Base-by-base conservation (phyloP, 2,797 vertebrate species). In the Euphonia xanthogaster region DNA sequence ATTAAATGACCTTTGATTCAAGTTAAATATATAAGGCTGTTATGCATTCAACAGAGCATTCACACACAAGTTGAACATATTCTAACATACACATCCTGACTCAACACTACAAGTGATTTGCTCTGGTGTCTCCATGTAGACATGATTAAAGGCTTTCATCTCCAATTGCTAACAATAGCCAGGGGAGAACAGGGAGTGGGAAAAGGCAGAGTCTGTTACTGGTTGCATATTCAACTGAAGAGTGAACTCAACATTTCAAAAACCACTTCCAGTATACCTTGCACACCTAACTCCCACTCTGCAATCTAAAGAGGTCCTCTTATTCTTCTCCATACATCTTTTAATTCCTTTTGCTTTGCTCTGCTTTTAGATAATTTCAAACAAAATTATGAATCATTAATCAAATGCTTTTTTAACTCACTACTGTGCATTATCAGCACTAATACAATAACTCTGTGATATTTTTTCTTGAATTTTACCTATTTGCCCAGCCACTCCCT, bases 81-180 rank as follows among this genome's bases (percentile, higher is more conserved):
- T 82, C 88, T 19, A 86, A 89, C 75, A 74, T 71, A 87, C 3
- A 74, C 28, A 67, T 68, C 75, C 83, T 77, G 42, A 87, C 68
- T 91, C 3, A 0, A 74, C 65, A 61, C 61, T 93, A 88, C 6
- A 57, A 76, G 57, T 51, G 50, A 88, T 77, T 91, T 86, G 50
- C 87, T 58, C 77, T 93, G 65, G 61, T 86, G 58, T 80, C 82
- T 90, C 75, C 79, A 94, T 5, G 31, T 13, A 93, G 65, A 88
- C 31, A 93, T 30, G 57, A 93, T 91, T 91, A 93, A 88, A 93
- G 84, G 65, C 44, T 89, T 91, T 91, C 86, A 80, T 62, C 86
- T 89, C 50, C 72, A 91, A 80, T 25, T 8, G 17, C 45, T 92
- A 90, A 80, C 57, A 89, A 82, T 42, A 86, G 31, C 54, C 72